Base-by-base conservation (phyloP, 2,113 vertebrate genomes). In the Carassius carassius region DNA sequence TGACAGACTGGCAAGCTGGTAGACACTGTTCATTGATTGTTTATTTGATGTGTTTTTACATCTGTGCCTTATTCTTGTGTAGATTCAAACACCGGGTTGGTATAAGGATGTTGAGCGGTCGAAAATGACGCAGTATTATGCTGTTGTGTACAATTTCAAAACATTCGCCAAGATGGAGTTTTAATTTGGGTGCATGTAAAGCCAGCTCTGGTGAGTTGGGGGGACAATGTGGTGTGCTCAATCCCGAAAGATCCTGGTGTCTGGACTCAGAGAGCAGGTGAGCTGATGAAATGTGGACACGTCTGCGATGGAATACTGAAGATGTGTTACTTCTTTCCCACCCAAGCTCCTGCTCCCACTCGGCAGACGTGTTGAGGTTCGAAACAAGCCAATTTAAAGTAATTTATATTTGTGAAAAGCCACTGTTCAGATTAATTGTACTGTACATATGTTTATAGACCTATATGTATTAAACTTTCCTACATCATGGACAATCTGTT, bases 391-490 rank as follows among this genome's bases (percentile, higher is more conserved):
- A 93, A 94, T 84, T 92, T 94, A 87, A 93, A 97, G 95, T 98
- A 96, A 97, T 98, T 98, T 98, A 99, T 99, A 98, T 97, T 98
- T 98, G 96, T 97, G 96, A 96, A 94, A 95, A 94, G 95, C 95
- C 96, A 97, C 96, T 96, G 94, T 97, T 95, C 91, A 95, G 94
- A 95, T 96, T 93, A 96, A 96, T 96, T 96, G 94, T 95, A 94
- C 94, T 99, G 97, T 98, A 98, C 95, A 98, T 99, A 69, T 96
- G 94, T 99, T 98, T 97, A 96, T 97, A 97, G 87, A 93, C 91
- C 96, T 97, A 94, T 95, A 98, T 97, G 96, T 98, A 99, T 97
- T 97, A 98, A 97, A 98, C 95, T 98, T 98, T 99, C 96, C 97
- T 98, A 98, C 97, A 94, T 96, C 96, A 95, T 94, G 95, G 94